A percentile compares a stretch with the other conserved stretches of the same genome.
These are phyloP conservation scores for Charina bottae DNA, from an alignment of 2,113 vertebrate genomes.

Conservation along the genomic window DNA sequence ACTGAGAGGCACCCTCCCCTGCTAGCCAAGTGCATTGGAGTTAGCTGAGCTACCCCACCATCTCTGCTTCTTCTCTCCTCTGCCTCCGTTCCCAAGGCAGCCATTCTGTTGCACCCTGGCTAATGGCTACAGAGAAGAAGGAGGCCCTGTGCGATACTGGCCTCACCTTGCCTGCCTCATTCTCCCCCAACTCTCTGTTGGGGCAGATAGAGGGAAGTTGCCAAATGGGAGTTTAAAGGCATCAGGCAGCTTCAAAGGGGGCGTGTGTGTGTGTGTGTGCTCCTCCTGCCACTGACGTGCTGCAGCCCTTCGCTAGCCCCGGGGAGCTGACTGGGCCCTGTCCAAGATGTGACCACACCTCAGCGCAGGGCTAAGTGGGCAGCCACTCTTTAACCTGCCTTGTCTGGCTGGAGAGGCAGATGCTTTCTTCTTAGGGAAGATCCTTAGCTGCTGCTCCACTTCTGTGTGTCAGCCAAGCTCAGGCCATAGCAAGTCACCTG, in stretches of 20 bases:
- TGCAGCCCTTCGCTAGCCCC: background rate
- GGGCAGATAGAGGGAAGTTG: background rate
- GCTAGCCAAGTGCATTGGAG: background rate
- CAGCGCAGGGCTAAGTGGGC: background rate
- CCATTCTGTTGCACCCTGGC: background rate
- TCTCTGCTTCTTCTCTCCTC: background rate
- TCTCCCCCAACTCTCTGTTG: background rate
- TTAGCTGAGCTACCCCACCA: background rate
- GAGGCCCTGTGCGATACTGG: background rate
- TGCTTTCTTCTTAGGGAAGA: background rate
- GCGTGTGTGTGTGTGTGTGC: background rate
- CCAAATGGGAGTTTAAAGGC: background rate
- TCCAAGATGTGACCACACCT: background rate
- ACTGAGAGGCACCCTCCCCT: background rate
- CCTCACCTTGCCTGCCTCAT: background rate
- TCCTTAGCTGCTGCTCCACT: background rate
- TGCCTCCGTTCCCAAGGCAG: background rate
- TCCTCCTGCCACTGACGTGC: background rate
- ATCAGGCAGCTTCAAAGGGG: background rate
- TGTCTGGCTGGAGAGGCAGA: background rate
- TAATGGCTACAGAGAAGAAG: background rate
- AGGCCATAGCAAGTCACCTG: background rate
- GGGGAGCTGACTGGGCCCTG: background rate
- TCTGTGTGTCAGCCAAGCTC: background rate
- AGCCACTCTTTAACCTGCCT: background rate